Evolutionary conservation across 2,113 vertebrate genomes (phyloP).

Genomic region (Stigmatopora argus): DNA sequence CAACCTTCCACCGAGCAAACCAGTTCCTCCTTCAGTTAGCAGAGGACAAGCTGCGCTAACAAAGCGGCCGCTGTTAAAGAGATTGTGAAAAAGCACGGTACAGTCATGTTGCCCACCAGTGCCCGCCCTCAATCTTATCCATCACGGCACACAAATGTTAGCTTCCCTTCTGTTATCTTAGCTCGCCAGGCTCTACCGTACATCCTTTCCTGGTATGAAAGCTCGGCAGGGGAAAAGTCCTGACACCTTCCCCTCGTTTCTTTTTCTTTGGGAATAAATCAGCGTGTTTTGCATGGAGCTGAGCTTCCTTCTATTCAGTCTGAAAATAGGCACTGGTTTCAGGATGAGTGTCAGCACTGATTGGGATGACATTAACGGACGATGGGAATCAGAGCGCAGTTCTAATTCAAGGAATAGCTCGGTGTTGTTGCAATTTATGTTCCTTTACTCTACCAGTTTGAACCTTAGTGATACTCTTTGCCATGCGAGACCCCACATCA

Average conservation of each 20-base stretch:
- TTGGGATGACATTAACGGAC: neutral
- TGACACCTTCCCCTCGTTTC: neutral
- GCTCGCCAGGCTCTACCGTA: conserved; percentile 42
- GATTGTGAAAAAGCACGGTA: neutral
- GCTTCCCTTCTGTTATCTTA: conserved; percentile 47
- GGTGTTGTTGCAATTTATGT: too few relatives aligned
- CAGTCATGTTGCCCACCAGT: neutral
- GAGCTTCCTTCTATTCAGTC: conserved; percentile 5
- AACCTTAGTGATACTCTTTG: too few relatives aligned
- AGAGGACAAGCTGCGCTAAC: too few relatives aligned
- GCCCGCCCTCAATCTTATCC: conserved; percentile 23
- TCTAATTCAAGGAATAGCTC: too few relatives aligned
- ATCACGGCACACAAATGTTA: conserved; percentile 26
- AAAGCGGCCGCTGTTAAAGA: too few relatives aligned
- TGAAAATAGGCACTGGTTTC: neutral
- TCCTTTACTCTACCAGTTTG: too few relatives aligned
- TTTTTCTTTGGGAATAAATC: conserved; percentile 4
- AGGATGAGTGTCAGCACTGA: neutral
- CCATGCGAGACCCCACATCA: too few relatives aligned
- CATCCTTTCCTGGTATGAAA: conserved; percentile 39
- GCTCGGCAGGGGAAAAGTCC: neutral
- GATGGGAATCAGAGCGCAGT: neutral
- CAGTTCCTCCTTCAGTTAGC: too few relatives aligned
- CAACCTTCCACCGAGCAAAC: too few relatives aligned
- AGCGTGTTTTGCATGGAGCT: conserved; percentile 1